Evolutionary conservation across 2,113 vertebrate genomes (phyloP), one percentile per base, ranked within the genome.

Genomic region (Bettongia penicillata): DNA sequence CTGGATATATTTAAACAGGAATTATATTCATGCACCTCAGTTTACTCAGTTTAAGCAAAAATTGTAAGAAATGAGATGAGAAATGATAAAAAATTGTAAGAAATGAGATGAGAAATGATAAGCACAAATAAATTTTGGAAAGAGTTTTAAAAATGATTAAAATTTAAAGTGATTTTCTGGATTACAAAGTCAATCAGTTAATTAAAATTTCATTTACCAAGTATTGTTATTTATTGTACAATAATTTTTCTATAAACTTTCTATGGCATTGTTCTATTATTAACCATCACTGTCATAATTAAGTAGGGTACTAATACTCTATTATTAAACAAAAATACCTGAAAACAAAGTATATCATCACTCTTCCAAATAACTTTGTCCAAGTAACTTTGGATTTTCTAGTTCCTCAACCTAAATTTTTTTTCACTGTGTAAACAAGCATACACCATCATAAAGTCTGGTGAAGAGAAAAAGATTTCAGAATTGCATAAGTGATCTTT

Each of bases 191-290:
- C 94, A 94, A 92, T 12, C 28, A 96, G 43, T 50, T 50, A 96
- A 94, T 37, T 94, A 89, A 37, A 94, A 96, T 91, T 8, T 93
- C 89, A 95, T 50, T 96, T 91, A 96, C 91, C 1, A 92, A 93
- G 37, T 90, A 53, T 47, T 95, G 47, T 50, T 94, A 55, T 77
- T 95, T 94, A 95, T 89, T 91, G 9, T 94, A 31, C 53, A 93
- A 93, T 77, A 96, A 96, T 90, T 91, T 1, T 68, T 68, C 57
- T 68, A 68, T 68, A 11, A 28, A 37, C 57, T 68, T 68, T 68
- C 31, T 14, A 37, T 51, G 16, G 10, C 55, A 93, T 51, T 84
- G 16, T 84, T 91, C 94, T 90, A 94, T 43, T 93, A 91, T n/a
- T 52, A 91, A 93, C 51, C 90, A 68, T 50, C 92, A 92, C 49